A percentile compares a stretch with the other conserved stretches of the same genome.
Conservation (phyloP, 2,888 invertebrate genomes). For the Dusona sp. region DNA sequence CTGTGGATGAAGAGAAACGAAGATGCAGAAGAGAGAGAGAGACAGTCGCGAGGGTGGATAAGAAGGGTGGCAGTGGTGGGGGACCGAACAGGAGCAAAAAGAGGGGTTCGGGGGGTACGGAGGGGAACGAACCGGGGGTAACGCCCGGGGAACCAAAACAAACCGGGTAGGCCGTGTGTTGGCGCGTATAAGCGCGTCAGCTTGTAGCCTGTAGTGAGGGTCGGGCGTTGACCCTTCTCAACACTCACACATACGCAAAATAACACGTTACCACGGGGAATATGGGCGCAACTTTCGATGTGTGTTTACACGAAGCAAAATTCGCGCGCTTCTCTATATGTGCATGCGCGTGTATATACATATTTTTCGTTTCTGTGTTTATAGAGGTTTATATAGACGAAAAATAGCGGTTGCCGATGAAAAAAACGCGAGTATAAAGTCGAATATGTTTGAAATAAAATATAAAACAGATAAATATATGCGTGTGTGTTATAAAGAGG, state of each 20-base stretch:
- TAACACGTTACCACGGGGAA: slow-evolving; percentile 28
- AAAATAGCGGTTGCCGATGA: neutral
- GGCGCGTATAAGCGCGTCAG: slow-evolving; percentile 75
- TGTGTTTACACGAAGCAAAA: neutral
- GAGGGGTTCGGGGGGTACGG: slow-evolving; percentile 62
- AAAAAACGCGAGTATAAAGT: neutral
- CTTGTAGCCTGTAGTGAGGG: slow-evolving; percentile 83
- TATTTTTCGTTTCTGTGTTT: neutral
- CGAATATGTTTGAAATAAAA: slow-evolving; percentile 2
- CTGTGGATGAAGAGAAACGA: slow-evolving; percentile 42
- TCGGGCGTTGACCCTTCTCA: slow-evolving; percentile 84
- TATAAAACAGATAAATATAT: neutral
- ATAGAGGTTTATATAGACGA: neutral
- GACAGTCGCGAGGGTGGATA: slow-evolving; percentile 31
- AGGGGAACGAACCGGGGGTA: slow-evolving; percentile 78
- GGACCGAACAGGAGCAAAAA: slow-evolving; percentile 31
- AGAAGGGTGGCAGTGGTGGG: slow-evolving; percentile 27
- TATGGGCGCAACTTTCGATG: slow-evolving; percentile 59
- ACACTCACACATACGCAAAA: slow-evolving; percentile 73
- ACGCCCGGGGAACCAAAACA: slow-evolving; percentile 85
- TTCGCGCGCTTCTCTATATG: slow-evolving; percentile 48
- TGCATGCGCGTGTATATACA: slow-evolving; percentile 3
- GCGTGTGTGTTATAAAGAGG: neutral
- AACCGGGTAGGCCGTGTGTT: slow-evolving; percentile 78
- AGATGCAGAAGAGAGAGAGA: slow-evolving; percentile 64